A percentile compares a stretch with the other conserved stretches of the same genome.
Conservation (phyloP, 1,140 invertebrate genomes). For the Zaprionus lachaisei region DNA sequence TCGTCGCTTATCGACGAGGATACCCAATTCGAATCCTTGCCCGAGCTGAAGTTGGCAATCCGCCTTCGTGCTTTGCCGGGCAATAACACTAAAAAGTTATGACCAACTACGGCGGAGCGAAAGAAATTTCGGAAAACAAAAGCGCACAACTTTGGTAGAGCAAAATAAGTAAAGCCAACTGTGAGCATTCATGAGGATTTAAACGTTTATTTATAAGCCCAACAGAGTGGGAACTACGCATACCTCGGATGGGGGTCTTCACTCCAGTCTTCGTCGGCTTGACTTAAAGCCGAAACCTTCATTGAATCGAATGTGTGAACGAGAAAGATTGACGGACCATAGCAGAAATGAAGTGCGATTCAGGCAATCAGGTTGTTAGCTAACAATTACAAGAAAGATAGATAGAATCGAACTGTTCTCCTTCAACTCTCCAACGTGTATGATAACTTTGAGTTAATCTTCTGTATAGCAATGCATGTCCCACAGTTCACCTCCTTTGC, state of each 20-base stretch:
- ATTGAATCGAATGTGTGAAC: constrained; percentile 70
- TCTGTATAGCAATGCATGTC: no score
- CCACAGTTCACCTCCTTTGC: no score
- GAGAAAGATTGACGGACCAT: background rate
- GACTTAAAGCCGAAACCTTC: constrained; percentile 59
- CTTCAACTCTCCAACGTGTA: background rate
- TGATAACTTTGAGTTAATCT: no score
- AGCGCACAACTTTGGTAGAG: constrained; percentile 50
- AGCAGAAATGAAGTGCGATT: constrained; percentile 29
- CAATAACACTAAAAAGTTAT: constrained; percentile 83
- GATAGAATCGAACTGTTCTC: background rate
- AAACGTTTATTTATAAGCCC: constrained; percentile 79
- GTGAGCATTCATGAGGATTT: constrained; percentile 82
- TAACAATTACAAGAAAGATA: constrained; percentile 30
- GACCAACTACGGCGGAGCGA: constrained; percentile 46
- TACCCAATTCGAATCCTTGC: constrained; percentile 41
- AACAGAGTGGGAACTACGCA: constrained; percentile 10
- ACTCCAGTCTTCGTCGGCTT: constrained; percentile 31
- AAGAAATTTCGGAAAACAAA: constrained; percentile 76
- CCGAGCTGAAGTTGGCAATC: constrained; percentile 17
- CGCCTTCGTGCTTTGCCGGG: constrained; percentile 60
- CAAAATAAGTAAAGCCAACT: constrained; percentile 69
- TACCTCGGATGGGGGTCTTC: constrained; percentile 7
- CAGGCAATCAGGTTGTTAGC: constrained; percentile 58
- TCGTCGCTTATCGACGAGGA: constrained; percentile 61